Evolutionary conservation across 2,797 vertebrate genomes (phyloP).

Genomic region (Chiloscyllium punctatum): DNA sequence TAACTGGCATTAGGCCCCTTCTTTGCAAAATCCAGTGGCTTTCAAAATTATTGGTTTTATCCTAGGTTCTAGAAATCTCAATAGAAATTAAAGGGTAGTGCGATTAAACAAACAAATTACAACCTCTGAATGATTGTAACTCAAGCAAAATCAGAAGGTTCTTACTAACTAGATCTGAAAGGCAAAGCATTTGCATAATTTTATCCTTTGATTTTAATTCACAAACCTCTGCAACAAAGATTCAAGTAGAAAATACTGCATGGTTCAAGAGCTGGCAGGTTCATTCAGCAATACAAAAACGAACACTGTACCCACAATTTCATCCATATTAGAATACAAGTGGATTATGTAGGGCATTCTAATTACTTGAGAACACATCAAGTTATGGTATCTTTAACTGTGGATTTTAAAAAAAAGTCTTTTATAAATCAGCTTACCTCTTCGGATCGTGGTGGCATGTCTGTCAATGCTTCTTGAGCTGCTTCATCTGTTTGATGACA

Average conservation of each 20-base stretch:
- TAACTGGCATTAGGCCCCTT: background rate
- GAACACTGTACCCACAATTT: background rate
- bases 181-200: background rate
- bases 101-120: too few relatives aligned
- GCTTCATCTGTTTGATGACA: constrained; percentile 57
- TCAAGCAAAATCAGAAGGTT: background rate
- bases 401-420: background rate
- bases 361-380: background rate
- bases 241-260: background rate
- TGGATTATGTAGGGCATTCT: background rate
- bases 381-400: background rate
- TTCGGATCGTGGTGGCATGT: constrained; percentile 87
- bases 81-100: too few relatives aligned
- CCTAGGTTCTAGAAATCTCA: background rate
- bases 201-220: constrained; percentile 5
- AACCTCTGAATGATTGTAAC: background rate
- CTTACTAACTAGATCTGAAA: background rate
- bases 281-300: background rate
- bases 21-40: background rate
- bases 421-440: constrained; percentile 57
- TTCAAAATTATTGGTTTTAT: background rate
- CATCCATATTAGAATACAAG: background rate
- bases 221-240: background rate
- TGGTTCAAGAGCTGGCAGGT: background rate
- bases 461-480: constrained; percentile 80